Percentiles rank a stretch among this genome's conserved stretches.
Evolutionary conservation across 2,113 vertebrate genomes (phyloP).

Genomic region (Heterocephalus glaber): DNA sequence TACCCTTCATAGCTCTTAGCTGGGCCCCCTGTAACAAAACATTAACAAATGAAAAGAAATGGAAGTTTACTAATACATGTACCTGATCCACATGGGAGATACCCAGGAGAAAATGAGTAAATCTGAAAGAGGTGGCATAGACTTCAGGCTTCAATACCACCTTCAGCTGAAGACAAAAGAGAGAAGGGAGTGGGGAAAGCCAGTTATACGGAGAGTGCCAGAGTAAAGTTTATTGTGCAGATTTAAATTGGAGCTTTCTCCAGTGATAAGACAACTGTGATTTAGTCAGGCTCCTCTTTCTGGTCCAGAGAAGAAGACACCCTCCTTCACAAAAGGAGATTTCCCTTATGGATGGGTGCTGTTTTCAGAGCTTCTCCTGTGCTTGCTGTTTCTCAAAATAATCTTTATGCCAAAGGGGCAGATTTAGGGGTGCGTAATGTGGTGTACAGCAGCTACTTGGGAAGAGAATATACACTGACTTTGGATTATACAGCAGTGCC

Average conservation of each 20-base stretch:
- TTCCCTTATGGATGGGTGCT: background rate
- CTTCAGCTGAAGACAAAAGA: background rate
- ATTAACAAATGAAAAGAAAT: background rate
- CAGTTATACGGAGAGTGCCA: too few species aligned
- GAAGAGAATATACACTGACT: background rate
- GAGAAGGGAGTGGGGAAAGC: too few species aligned
- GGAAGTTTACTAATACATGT: background rate
- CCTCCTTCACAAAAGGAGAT: background rate
- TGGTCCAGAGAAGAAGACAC: background rate
- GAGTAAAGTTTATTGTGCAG: background rate
- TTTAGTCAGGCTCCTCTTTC: background rate
- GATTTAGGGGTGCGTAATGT: background rate
- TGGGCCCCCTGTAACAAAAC: background rate
- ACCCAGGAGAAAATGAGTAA: background rate
- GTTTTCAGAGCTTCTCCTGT: background rate
- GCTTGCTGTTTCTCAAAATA: background rate
- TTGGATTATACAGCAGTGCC: background rate
- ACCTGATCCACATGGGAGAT: background rate
- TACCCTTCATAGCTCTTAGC: background rate
- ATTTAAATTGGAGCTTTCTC: background rate
- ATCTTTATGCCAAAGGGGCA: background rate
- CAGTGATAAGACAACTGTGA: background rate
- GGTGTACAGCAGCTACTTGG: background rate
- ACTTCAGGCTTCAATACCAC: background rate
- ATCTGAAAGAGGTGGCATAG: background rate